Percentiles rank a stretch among this genome's conserved stretches.
Conservation (phyloP, 2,113 vertebrate genomes). For the Gasterosteus nipponicus region DNA sequence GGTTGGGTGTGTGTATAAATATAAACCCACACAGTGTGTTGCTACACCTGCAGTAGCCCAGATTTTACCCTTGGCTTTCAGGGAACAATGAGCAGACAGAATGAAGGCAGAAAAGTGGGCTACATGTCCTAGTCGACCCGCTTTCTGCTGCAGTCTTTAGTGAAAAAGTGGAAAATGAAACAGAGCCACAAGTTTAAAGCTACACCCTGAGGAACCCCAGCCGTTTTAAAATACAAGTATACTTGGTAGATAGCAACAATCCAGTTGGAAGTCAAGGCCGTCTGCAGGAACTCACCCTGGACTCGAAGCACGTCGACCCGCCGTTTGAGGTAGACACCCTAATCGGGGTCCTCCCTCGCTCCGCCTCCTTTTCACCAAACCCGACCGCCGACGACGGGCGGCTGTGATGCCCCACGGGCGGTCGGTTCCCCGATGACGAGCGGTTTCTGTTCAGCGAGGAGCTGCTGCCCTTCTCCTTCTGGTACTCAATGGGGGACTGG, state of each 20-base stretch:
- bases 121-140: constrained; percentile 3
- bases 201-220: not conserved
- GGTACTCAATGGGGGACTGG: constrained; percentile 96
- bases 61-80: constrained; percentile 44
- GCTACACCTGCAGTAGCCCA: constrained; percentile 53
- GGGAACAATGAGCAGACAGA: constrained; percentile 2
- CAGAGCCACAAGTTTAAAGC: not conserved
- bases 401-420: constrained; percentile 80
- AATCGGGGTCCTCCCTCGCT: constrained; percentile 86
- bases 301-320: constrained; percentile 88
- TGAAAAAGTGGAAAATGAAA: not conserved
- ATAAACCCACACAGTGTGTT: not conserved
- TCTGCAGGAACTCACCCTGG: constrained; percentile 82
- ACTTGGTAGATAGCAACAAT: not conserved
- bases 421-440: constrained; percentile 75
- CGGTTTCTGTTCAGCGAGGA: constrained; percentile 85
- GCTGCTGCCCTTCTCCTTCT: constrained; percentile 85
- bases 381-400: constrained; percentile 88
- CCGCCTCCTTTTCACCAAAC: constrained; percentile 83
- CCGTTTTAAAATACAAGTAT: not conserved
- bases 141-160: not conserved
- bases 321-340: constrained; percentile 95
- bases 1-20: constrained; percentile 25
- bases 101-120: not conserved
- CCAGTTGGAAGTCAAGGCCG: too few species aligned